Evolutionary conservation across 1,140 invertebrate genomes (phyloP).

Genomic region (Neuroterus valhalla): DNA sequence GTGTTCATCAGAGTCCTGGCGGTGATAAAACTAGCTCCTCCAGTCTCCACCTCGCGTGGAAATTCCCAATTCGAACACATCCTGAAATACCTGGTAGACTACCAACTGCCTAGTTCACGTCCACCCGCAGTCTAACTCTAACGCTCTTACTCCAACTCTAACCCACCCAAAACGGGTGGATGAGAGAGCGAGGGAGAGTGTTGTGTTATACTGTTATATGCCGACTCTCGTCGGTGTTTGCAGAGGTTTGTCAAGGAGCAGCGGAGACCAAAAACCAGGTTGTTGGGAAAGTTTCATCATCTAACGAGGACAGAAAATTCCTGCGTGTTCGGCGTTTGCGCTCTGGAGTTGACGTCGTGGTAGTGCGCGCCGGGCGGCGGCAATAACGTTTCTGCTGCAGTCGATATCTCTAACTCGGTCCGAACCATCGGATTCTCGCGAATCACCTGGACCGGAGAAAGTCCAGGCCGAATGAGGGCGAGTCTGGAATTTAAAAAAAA

Average conservation of each 20-base stretch:
- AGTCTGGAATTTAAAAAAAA: not conserved
- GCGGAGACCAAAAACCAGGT: conserved; percentile 30
- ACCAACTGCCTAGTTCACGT: conserved; percentile 29
- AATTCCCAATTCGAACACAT: conserved; percentile 37
- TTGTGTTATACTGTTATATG: not conserved
- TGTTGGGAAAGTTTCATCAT: not conserved
- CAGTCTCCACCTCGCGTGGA: conserved; percentile 38
- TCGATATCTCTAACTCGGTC: conserved; percentile 64
- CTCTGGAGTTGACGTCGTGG: conserved; percentile 43
- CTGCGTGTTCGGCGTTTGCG: conserved; percentile 57
- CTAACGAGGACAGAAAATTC: conserved; percentile 22
- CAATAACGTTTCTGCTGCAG: conserved; percentile 61
- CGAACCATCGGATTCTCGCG: conserved; percentile 39
- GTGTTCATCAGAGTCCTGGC: conserved; percentile 16
- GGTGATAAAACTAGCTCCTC: conserved; percentile 45
- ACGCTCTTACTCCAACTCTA: not conserved
- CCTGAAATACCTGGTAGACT: conserved; percentile 38
- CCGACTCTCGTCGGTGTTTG: conserved; percentile 13
- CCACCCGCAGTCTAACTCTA: not conserved
- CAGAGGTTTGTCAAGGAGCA: conserved; percentile 31
- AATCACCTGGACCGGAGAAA: conserved; percentile 38
- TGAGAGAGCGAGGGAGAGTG: conserved; percentile 6
- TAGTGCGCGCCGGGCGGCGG: conserved; percentile 65
- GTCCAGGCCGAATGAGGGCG: conserved; percentile 28
- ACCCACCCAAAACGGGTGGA: not conserved